Evolutionary conservation across 2,888 invertebrate species (phyloP), one percentile per base, ranked within the genome.

Genomic region (Phyto melanocephala): DNA sequence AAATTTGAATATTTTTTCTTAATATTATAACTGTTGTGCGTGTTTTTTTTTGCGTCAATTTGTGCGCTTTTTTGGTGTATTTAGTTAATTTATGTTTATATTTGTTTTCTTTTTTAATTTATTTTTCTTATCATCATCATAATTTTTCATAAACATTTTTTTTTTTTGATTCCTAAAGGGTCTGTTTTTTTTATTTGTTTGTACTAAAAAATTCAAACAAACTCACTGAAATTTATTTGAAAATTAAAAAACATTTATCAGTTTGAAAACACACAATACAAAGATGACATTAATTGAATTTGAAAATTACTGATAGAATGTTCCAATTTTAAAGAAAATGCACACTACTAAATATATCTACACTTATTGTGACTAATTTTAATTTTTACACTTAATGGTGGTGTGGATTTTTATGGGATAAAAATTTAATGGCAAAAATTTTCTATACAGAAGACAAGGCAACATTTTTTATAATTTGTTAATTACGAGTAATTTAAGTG

Each of bases 301-400:
- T 22, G 20, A 20, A 60, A 17, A n/a, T n/a, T n/a, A n/a, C n/a
- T n/a, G 3, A 28, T 20, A 63, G 35, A 50, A 13, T 56, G 24
- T 28, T 67, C 8, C 35, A 63, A 63, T 62, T 33, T 20, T 4
- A 11, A 52, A 52, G 2, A 52, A 45, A 42, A 65, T 37, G 56
- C 75, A 67, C 65, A 75, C 54, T 56, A 65, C 45, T 75, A 54
- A 42, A 74, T 63, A 35, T 10, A 24, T 17, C 37, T 17, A 68
- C 33, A 62, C 40, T 28, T 47, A 56, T 72, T 77, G 72, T 77
- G 47, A 81, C 81, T 77, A 81, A 81, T 74, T 63, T 58, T n/a
- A 13, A 52, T 67, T 52, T 67, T 58, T 60, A 54, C 45, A 79
- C 52, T 33, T 37, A 11, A 45, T 54, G 40, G 52, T 28, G 76